These are phyloP conservation scores for Adela reaumurella DNA, from an alignment of 2,888 invertebrate genomes.

Conservation along the genomic window DNA sequence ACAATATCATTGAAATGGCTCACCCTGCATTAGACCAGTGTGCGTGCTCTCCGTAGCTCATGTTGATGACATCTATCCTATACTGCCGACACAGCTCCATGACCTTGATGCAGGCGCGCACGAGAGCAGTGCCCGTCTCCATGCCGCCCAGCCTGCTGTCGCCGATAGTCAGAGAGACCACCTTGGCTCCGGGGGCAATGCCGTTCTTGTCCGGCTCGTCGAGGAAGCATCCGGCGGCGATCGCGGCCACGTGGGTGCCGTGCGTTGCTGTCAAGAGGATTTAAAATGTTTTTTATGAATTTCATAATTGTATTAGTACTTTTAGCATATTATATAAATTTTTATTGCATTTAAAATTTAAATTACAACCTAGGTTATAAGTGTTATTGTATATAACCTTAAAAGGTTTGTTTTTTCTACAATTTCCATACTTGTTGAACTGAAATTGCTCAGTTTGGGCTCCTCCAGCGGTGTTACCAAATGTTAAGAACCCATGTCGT, in stretches of 20 bases:
- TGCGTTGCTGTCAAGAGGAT: conserved; percentile 95
- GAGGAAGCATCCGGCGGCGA: conserved; percentile 88
- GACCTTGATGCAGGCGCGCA: conserved; percentile 85
- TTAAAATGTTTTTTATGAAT: too few relatives aligned
- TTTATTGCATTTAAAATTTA: too few relatives aligned
- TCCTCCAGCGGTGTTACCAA: too few relatives aligned
- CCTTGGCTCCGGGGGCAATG: conserved; percentile 93
- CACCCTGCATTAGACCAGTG: conserved; percentile 90
- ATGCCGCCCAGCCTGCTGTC: conserved; percentile 87
- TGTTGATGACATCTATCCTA: conserved; percentile 88
- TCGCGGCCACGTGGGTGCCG: conserved; percentile 97
- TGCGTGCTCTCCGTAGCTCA: conserved; percentile 96
- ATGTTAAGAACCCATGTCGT: too few relatives aligned
- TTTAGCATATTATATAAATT: too few relatives aligned
- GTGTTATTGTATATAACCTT: too few relatives aligned
- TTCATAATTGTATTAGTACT: too few relatives aligned
- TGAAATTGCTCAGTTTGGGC: too few relatives aligned
- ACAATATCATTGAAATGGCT: too few relatives aligned
- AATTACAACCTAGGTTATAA: too few relatives aligned
- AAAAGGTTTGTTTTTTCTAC: too few relatives aligned
- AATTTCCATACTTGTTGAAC: too few relatives aligned
- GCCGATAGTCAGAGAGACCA: conserved; percentile 90
- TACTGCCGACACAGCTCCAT: conserved; percentile 65
- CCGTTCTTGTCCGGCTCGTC: conserved; percentile 87
- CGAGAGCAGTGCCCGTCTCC: conserved; percentile 94